Conservation (phyloP, 2,888 invertebrate genomes). For the Phyllotreta striolata region DNA sequence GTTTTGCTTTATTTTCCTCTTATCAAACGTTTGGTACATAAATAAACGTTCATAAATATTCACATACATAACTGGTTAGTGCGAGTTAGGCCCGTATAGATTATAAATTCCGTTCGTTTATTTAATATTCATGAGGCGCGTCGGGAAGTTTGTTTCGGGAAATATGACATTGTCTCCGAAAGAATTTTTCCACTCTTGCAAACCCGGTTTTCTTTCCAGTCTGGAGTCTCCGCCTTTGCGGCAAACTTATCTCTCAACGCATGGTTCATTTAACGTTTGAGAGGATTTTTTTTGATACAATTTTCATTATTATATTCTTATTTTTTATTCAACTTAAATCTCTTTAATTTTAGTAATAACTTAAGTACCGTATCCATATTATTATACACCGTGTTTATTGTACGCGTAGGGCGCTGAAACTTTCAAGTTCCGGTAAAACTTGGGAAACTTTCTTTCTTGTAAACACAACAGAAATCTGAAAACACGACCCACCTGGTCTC, state of each 20-base stretch:
- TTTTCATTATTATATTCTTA: no score
- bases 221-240: neutral
- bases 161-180: constrained; percentile 14
- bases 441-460: neutral
- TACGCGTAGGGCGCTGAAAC: no score
- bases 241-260: neutral
- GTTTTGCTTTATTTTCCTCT: constrained; percentile 11
- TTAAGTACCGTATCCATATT: no score
- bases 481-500: constrained; percentile 16
- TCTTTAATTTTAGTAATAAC: no score
- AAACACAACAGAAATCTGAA: constrained; percentile 10
- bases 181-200: constrained; percentile 4
- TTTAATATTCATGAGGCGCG: constrained; percentile 22
- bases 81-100: constrained; percentile 14
- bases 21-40: constrained; percentile 10
- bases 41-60: constrained; percentile 16
- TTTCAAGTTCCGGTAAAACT: no score
- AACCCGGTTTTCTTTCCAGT: neutral
- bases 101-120: constrained; percentile 25
- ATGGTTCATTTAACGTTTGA: no score
- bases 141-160: constrained; percentile 8
- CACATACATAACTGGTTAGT: constrained; percentile 16
- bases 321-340: no score
- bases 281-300: no score
- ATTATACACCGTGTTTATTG: no score